Base-by-base conservation (phyloP, 2,888 invertebrate genomes). In the Aporophyla lueneburgensis region DNA sequence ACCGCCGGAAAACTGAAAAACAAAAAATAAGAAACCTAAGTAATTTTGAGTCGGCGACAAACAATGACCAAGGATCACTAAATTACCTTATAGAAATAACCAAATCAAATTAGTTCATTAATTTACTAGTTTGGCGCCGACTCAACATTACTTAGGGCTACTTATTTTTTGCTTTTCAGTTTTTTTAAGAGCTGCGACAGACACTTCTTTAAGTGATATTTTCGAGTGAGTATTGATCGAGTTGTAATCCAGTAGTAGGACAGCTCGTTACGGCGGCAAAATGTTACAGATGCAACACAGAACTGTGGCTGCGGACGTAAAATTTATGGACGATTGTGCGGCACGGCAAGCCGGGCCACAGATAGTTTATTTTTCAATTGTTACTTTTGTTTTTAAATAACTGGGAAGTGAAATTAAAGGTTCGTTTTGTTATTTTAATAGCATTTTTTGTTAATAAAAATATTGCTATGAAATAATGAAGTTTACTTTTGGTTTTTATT, bases 311-410 rank as follows among this genome's bases (percentile, higher is more conserved):
- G 83, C 82, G 76, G 80, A 72, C 78, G 81, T 80, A 72, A n/a
- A 89, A 91, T 89, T 88, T 89, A 89, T 89, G 86, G 85, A 85
- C 87, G 81, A 90, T 86, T 86, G 86, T 89, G 87, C 87, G 87
- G 84, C 84, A 87, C 86, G 83, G 81, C 79, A 70, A 83, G 43
- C 56, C 53, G 33, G 76, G 68, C 61, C 63, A 67, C 72, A 49
- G 81, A 77, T 76, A 78, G 43, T 76, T 72, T 74, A 70, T 80
- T 80, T 81, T 76, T 70, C 80, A 78, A 78, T 81, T 71, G 68
- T 56, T 46, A 56, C 49, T 74, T 78, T 72, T 76, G 66, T 70
- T 81, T 84, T 78, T 71, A 76, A 71, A 70, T 75, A 81, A 84
- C 67, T 61, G 33, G 27, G 24, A 33, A 83, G 14, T 51, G 49